Base-by-base conservation (phyloP, 2,888 invertebrate species). In the Mesopsocus fuscifrons region DNA sequence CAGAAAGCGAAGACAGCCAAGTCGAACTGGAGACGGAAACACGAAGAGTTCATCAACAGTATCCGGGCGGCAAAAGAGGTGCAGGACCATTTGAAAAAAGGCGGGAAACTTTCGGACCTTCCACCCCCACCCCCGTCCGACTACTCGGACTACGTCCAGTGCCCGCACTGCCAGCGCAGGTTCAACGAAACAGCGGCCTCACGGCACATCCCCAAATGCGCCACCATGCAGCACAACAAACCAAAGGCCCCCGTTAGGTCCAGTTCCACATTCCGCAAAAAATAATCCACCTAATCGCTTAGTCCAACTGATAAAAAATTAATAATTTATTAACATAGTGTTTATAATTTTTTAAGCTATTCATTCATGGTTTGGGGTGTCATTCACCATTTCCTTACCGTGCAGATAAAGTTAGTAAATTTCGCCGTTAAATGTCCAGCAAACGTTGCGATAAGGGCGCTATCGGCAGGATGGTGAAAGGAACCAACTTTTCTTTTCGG, bases 171-270 rank as follows among this genome's bases (percentile, higher is more conserved):
- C 51, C 67, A 67, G 21, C 69, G 91, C 1, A 77, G 78, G 53
- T 94, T 94, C 66, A 87, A 83, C 64, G 71, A 78, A 53, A 63
- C 66, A 0, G 87, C 85, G 0, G 94, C 92, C 2, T 81, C 81
- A 50, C 65, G 92, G 21, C 92, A 94, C 65, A 89, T 94, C 52
- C 92, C 94, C 41, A 82, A 84, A 63, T 94, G 94, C 64, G 79
- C 81, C 55, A 74, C 66, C 53, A 85, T 75, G 66, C 64, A 74
- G 51, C 83, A 79, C 61, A 88, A 88, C 59, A 85, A 85, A 54
- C 72, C 77, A 52, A 76, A 65, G 57, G 26, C 26, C 6, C 26
- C 26, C 11, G 11, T 26, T 26, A 26, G 11, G 11, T 11, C 26
- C 11, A 26, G 26, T 11, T 6, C 26, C 26, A 26, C 26, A 11